Conservation (phyloP, 2,888 invertebrate genomes). For the Lycophotia porphyrea region DNA sequence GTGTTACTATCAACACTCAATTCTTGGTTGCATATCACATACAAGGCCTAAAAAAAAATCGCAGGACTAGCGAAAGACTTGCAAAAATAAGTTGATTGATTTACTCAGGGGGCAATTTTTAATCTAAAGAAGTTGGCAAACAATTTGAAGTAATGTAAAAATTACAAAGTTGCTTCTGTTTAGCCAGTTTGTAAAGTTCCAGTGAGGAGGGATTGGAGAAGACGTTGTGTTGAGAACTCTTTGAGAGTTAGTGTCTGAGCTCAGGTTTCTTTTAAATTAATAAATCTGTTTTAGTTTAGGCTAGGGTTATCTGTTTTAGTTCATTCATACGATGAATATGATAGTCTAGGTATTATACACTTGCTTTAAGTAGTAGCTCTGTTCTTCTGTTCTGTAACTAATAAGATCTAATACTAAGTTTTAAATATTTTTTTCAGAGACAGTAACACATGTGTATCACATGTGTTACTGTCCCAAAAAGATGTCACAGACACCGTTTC, state of each 20-base stretch:
- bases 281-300: neutral
- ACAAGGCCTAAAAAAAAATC: neutral
- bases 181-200: conserved; percentile 1
- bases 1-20: neutral
- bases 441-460: no score
- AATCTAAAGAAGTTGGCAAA: neutral
- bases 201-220: neutral
- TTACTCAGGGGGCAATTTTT: neutral
- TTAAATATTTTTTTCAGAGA: no score
- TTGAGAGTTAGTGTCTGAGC: neutral
- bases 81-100: neutral
- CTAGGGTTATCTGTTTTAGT: no score
- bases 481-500: neutral
- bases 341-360: neutral
- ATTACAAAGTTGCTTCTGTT: neutral
- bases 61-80: neutral
- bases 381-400: no score
- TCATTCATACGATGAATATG: neutral
- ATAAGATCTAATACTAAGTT: no score
- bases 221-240: neutral
- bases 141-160: neutral
- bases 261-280: neutral
- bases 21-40: neutral
- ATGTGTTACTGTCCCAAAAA: neutral
- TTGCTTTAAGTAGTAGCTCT: no score